Conservation (phyloP, 1,140 invertebrate species). For the Manduca sexta region DNA sequence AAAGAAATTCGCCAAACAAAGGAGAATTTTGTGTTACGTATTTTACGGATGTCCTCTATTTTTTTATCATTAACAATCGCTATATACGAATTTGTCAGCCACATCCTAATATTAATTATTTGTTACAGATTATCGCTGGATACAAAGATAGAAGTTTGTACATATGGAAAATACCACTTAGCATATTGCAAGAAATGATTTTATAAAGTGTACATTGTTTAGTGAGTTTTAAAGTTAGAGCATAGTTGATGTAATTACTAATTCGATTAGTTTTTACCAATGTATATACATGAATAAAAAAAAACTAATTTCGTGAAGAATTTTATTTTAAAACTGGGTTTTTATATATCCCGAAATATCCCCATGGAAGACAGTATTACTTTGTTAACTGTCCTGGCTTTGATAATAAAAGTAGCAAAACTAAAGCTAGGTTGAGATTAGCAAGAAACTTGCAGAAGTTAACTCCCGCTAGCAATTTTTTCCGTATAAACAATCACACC, state of each 20-base stretch:
- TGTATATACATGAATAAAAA: slow-evolving; percentile 9
- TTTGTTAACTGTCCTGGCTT: no score
- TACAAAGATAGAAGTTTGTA: slow-evolving; percentile 76
- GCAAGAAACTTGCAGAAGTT: no score
- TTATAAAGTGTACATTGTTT: slow-evolving; percentile 37
- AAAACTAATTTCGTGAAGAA: not conserved
- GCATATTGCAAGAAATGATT: slow-evolving; percentile 69
- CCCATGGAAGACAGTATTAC: no score
- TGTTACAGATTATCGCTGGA: slow-evolving; percentile 77
- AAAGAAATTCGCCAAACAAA: no score
- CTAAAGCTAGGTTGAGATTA: no score
- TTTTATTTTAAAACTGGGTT: not conserved
- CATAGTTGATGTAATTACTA: not conserved
- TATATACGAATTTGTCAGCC: no score
- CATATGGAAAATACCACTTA: slow-evolving; percentile 74
- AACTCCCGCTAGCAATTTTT: no score
- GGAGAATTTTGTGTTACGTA: no score
- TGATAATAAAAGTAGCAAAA: no score
- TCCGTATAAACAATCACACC: no score
- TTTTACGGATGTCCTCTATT: no score
- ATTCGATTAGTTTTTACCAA: slow-evolving; percentile 13
- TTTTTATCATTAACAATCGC: no score
- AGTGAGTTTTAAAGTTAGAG: slow-evolving; percentile 20
- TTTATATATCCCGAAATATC: not conserved
- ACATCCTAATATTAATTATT: slow-evolving; percentile 21